Base-by-base conservation (phyloP, 2,888 invertebrate species). In the Leptopilina myrica region DNA sequence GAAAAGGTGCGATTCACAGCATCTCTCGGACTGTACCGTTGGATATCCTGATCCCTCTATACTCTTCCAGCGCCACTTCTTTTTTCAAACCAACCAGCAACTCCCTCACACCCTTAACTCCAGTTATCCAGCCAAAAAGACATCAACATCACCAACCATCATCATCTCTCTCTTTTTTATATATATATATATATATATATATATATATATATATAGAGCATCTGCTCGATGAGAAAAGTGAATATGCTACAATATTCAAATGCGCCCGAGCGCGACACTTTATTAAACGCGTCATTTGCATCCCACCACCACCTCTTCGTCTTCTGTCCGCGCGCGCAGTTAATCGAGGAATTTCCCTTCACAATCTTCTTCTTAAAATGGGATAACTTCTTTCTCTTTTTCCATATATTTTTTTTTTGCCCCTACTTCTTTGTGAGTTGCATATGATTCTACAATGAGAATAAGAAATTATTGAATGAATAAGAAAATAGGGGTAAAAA, bases 181-280 rank as follows among this genome's bases (percentile, higher is more conserved):
- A n/a, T n/a, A n/a, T n/a, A n/a, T n/a, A n/a, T n/a, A n/a, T n/a
- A n/a, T n/a, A n/a, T n/a, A n/a, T n/a, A n/a, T n/a, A n/a, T n/a
- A n/a, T n/a, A n/a, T n/a, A n/a, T n/a, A 46, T 46, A 46, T 46
- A 46, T 46, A 46, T 46, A 46, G 5, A 46, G 46, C 73, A 14
- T 73, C 73, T 73, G 73, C 73, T 73, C 73, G 56, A 73, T 73
- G 88, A 89, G 89, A 86, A 89, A 90, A 91, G 89, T 89, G 91
- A 91, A 91, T 91, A 91, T 89, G 91, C 90, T 87, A 88, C 89
- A 87, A 88, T 90, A 90, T 91, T 91, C 90, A 90, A 91, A 91
- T 90, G 86, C 85, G 86, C 81, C 79, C 84, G 83, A 79, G 80
- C 77, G 87, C 86, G 90, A 90, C 89, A 90, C 90, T 90, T 91